Percentiles rank a stretch among this genome's conserved stretches.
Evolutionary conservation across 2,113 vertebrate species (phyloP).

Genomic region (Tachycineta bicolor): DNA sequence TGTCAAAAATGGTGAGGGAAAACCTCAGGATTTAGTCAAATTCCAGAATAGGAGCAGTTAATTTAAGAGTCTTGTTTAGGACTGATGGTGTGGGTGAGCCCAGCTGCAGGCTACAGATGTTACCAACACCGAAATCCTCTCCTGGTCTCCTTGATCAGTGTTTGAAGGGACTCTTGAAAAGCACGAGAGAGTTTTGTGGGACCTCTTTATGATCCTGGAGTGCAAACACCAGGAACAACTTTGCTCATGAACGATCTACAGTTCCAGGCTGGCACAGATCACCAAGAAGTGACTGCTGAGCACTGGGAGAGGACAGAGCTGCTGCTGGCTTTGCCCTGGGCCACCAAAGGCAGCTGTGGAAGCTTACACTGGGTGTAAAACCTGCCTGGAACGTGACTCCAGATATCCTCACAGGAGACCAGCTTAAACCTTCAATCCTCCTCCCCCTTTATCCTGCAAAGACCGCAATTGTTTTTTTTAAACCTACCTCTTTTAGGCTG

Average conservation of each 20-base stretch:
- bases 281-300: neutral
- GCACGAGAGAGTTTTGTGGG: neutral
- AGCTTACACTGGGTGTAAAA: neutral
- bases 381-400: neutral
- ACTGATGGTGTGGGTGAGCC: neutral
- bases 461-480: fast-evolving
- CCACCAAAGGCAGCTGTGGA: neutral
- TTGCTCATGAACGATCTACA: neutral
- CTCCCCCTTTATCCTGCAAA: neutral
- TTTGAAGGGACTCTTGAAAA: neutral
- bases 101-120: neutral
- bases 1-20: neutral
- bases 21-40: neutral
- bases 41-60: neutral
- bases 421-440: neutral
- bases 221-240: neutral
- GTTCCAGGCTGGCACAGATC: neutral
- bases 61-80: neutral
- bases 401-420: neutral
- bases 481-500: neutral
- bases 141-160: fast-evolving
- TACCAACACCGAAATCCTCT: neutral
- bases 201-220: neutral
- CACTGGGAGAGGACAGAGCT: neutral
- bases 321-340: neutral